phyloP scores from a whole-genome alignment of 2,888 invertebrate genomes.

The Dione vanillae region DNA sequence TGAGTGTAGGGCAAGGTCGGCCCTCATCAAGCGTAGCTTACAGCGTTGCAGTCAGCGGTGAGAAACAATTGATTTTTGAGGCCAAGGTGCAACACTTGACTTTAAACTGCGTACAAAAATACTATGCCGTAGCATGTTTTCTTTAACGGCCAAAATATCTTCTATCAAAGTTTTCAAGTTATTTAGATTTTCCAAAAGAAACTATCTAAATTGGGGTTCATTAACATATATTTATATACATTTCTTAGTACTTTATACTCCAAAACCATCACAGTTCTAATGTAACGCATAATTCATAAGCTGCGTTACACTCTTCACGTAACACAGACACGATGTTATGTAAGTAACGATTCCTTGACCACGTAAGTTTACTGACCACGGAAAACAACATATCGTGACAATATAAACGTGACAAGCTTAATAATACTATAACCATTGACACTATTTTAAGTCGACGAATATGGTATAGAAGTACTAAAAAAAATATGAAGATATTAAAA shows the following conservation, averaged over 20 bases:
- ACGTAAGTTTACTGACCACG: conserved; percentile 68
- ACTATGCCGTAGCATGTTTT: background rate
- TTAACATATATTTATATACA: too few species aligned
- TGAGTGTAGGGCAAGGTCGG: conserved; percentile 44
- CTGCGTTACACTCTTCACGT: conserved; percentile 32
- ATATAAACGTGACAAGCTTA: conserved; percentile 66
- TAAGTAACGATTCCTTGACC: conserved; percentile 47
- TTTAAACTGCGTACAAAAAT: conserved; percentile 4
- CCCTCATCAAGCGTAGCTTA: conserved; percentile 39
- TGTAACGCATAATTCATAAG: conserved; percentile 7
- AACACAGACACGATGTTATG: conserved; percentile 40
- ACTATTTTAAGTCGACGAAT: background rate
- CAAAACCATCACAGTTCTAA: background rate
- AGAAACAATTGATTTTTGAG: conserved; percentile 42
- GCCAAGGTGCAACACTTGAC: conserved; percentile 38
- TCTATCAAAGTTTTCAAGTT: background rate
- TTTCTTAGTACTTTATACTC: too few species aligned
- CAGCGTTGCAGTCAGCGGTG: conserved; percentile 37
- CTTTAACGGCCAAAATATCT: background rate
- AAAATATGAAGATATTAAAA: too few species aligned
- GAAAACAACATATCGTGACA: conserved; percentile 66
- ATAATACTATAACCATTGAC: conserved; percentile 42
- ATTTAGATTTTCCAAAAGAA: too few species aligned
- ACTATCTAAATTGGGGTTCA: too few species aligned
- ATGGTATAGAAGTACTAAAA: background rate